Conservation (phyloP, 1,140 invertebrate species). For the Harpegnathos saltator region DNA sequence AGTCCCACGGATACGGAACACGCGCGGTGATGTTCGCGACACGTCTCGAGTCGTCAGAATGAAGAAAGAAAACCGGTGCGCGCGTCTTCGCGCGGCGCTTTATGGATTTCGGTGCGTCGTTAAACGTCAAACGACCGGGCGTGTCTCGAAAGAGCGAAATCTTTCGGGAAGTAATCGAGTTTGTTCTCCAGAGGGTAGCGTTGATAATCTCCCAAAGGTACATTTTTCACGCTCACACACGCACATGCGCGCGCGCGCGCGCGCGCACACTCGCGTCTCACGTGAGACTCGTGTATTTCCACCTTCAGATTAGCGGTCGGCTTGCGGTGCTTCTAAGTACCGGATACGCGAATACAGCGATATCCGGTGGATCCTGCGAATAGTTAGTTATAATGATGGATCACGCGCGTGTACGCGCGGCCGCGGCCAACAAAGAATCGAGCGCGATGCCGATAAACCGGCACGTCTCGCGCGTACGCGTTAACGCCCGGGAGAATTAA, state of each 20-base stretch:
- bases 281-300: background rate
- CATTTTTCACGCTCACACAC: too few relatives aligned
- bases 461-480: background rate
- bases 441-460: conserved; percentile 35
- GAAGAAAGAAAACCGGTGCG: too few relatives aligned
- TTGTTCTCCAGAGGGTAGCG: too few relatives aligned
- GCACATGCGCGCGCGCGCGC: too few relatives aligned
- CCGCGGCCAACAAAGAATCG: conserved; percentile 42
- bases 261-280: too few relatives aligned
- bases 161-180: too few relatives aligned
- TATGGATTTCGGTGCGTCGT: too few relatives aligned
- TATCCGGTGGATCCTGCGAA: conserved; percentile 38
- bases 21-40: background rate
- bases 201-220: too few relatives aligned
- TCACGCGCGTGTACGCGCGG: too few relatives aligned
- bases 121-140: too few relatives aligned
- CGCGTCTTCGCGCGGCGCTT: too few relatives aligned
- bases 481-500: conserved; percentile 52
- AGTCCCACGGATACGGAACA: conserved; percentile 41
- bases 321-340: conserved; percentile 43
- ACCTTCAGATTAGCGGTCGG: conserved; percentile 17
- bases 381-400: conserved; percentile 47
- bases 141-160: too few relatives aligned
- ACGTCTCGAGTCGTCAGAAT: conserved; percentile 5
- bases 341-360: conserved; percentile 55